Conservation (phyloP, 2,113 vertebrate species). For the Dasypus novemcinctus region DNA sequence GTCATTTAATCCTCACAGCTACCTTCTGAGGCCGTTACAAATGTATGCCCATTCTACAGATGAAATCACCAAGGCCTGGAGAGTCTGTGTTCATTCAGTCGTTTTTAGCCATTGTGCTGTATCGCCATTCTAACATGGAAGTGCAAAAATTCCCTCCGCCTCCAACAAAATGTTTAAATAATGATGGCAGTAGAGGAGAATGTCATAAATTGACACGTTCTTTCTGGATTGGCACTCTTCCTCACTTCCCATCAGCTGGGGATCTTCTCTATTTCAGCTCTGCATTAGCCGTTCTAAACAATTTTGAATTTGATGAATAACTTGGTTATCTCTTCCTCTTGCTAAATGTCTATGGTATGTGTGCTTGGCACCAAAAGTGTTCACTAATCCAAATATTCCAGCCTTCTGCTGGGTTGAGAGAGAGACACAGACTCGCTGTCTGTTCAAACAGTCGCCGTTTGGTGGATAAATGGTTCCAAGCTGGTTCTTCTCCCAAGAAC, state of each 20-base stretch:
- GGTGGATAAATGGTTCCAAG: constrained; percentile 46
- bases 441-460: constrained; percentile 21
- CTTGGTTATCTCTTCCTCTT: constrained; percentile 58
- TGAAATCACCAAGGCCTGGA: background rate
- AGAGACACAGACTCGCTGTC: background rate
- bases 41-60: background rate
- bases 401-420: constrained; percentile 15
- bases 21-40: background rate
- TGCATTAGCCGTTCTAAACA: constrained; percentile 58
- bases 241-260: background rate
- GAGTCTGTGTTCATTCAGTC: background rate
- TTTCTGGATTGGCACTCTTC: background rate
- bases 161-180: background rate
- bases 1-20: background rate
- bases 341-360: constrained; percentile 60
- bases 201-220: background rate
- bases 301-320: constrained; percentile 62
- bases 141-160: background rate
- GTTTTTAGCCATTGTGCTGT: background rate
- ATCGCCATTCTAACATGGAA: background rate
- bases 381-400: constrained; percentile 54
- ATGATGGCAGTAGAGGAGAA: too few relatives aligned
- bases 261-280: constrained; percentile 2
- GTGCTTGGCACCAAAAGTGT: constrained; percentile 50
- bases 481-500: constrained; percentile 35